Evolutionary conservation across 92 coral and sea anemone species (phyloP), one percentile per base, ranked within the genome.

Genomic region (Pocillopora meandrina): DNA sequence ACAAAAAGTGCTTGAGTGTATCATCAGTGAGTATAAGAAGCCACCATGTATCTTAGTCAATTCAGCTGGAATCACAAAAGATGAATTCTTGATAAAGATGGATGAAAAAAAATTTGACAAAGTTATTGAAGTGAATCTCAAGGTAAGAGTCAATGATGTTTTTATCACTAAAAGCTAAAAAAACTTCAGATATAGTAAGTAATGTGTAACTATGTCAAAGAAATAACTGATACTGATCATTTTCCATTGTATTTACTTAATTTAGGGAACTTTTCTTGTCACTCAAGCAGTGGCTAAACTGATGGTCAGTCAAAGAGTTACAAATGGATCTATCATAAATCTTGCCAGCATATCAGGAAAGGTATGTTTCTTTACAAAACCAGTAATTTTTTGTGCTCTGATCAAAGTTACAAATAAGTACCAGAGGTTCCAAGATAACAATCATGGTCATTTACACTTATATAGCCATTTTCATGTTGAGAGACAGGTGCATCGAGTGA

Each of bases 41-140:
- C 82, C 95, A 21, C 99, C 99, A 4, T 96, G 99, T 71, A 92
- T 96, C 78, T 81, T 95, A 63, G 99, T 96, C 47, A 92, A 96
- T 72, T 94, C 93, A n/a, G 98, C 98, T 78, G 98, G 99, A 14
- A 92, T 96, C 33, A 89, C 88, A 19, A 91, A 91, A 58, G 98
- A 96, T 88, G 97, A 94, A 3, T 84, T 96, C 75, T 66, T 96
- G 66, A 69, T 96, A 59, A 89, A 92, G 74, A 96, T 96, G 99
- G 92, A 88, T 26, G 99, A 96, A 56, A 92, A 96, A 61, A 89
- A 82, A 47, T 96, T 96, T 90, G 98, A 96, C 80, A 86, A 93
- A 79, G 99, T 94, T 70, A 89, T 96, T 76, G 79, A 94, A 69
- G 90, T 96, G 15, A 94, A 96, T 76, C 92, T 96, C 12, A 96